Evolutionary conservation across 2,888 invertebrate species (phyloP), one percentile per base, ranked within the genome.

Genomic region (Lypha dubia): DNA sequence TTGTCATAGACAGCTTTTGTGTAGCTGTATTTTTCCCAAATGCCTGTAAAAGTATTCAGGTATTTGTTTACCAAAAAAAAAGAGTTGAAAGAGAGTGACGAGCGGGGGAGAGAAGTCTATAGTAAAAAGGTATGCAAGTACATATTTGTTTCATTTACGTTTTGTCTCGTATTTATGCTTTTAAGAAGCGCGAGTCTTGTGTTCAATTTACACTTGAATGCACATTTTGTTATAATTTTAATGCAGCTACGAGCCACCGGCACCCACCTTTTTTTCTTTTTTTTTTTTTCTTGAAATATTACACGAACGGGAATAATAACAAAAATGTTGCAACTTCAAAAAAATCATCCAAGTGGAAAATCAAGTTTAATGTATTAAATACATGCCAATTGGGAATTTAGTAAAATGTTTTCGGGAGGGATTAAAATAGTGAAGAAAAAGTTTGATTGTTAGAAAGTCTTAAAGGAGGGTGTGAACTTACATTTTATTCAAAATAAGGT

Each of bases 141-240:
- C n/a, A n/a, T n/a, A 67, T 46, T 70, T 67, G 38, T 80, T 51
- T 5, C 53, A 32, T 73, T 67, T 74, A 46, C 51, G 4, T 56
- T 60, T 81, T 70, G 46, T 56, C 24, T 60, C 38, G 17, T 58
- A n/a, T n/a, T 56, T 63, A 22, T 70, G 60, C 65, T 70, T 75
- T 84, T 49, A 65, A 79, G 70, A 76, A 74, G 70, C 71, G 67
- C 60, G 60, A 58, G 65, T 79, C 76, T 73, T 87, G 81, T 87
- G 81, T 87, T 80, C 86, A 87, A 87, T 90, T 84, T 89, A 88
- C 90, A 89, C 89, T 89, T 89, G 88, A 90, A 89, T 90, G 89
- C 89, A 88, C 89, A 88, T 88, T 87, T 89, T 88, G 88, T 85
- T 87, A 88, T 89, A 83, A 86, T 86, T 87, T 86, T 83, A 49